Evolutionary conservation across 2,888 invertebrate species (phyloP).

Genomic region (Lepidocyrtoides sp.): DNA sequence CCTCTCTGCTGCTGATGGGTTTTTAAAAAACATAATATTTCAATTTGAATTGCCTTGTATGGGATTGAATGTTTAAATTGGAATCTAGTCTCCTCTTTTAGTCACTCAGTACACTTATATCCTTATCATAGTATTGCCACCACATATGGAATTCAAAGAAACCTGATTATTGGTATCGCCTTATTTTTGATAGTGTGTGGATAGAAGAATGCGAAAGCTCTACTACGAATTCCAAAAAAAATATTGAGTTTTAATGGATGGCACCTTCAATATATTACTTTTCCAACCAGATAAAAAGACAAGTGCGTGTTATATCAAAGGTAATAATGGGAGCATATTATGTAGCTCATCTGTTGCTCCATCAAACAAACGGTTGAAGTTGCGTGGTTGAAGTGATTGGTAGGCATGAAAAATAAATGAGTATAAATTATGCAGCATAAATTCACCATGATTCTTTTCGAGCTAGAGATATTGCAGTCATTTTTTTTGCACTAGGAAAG

Average conservation of each 20-base stretch:
- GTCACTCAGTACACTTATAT: too few relatives aligned
- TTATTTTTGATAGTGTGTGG: background rate
- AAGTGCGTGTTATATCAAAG: slow-evolving; percentile 4
- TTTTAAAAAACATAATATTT: background rate
- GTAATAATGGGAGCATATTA: too few relatives aligned
- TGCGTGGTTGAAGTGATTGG: background rate
- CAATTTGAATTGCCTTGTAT: slow-evolving; percentile 27
- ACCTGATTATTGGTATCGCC: background rate
- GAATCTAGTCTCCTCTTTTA: too few relatives aligned
- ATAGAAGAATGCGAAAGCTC: background rate
- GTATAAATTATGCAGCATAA: background rate
- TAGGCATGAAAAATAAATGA: background rate
- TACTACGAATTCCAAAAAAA: too few relatives aligned
- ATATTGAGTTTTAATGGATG: background rate
- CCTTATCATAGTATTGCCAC: background rate
- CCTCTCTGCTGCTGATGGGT: background rate
- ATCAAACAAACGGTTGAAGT: background rate
- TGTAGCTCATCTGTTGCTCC: background rate
- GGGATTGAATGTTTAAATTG: too few relatives aligned
- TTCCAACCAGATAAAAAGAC: background rate
- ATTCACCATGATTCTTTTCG: background rate
- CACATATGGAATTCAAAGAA: background rate
- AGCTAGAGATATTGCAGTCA: too few relatives aligned
- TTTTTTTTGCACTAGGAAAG: too few relatives aligned
- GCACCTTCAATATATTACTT: too few relatives aligned